Percentiles rank a stretch among this genome's conserved stretches.
Evolutionary conservation across 2,113 vertebrate species (phyloP).

Genomic region (Carlito syrichta): DNA sequence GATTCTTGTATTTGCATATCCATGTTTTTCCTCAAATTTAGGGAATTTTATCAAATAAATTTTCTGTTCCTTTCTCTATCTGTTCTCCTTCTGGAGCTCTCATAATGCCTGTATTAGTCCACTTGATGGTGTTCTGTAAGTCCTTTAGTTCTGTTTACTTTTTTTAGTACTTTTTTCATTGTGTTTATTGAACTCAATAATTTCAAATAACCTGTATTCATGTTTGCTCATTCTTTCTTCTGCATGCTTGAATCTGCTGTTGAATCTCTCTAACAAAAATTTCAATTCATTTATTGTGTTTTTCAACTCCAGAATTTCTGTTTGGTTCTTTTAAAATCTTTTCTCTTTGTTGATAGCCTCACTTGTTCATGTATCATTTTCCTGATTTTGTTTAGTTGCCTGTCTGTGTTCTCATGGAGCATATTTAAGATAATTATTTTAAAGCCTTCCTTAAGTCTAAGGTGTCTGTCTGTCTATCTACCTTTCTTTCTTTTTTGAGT

Average conservation of each 20-base stretch:
- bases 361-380: background rate
- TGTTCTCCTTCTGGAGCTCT: background rate
- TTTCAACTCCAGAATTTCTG: background rate
- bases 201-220: background rate
- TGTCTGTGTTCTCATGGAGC: background rate
- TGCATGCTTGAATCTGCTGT: background rate
- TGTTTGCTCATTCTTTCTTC: background rate
- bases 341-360: background rate
- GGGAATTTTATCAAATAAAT: background rate
- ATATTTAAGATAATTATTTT: background rate
- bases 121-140: background rate
- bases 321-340: background rate
- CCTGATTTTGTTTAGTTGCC: background rate
- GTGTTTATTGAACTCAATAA: background rate
- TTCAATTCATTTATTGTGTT: background rate
- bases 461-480: too few species aligned
- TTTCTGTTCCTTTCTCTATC: background rate
- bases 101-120: background rate
- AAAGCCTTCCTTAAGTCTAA: background rate
- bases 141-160: background rate
- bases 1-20: background rate
- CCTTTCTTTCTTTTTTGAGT: too few species aligned
- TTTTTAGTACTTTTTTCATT: background rate
- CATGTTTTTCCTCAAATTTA: background rate
- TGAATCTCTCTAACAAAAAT: background rate